These are phyloP conservation scores for Athrips mouffetella DNA, from an alignment of 2,888 invertebrate genomes.

Conservation along the genomic window DNA sequence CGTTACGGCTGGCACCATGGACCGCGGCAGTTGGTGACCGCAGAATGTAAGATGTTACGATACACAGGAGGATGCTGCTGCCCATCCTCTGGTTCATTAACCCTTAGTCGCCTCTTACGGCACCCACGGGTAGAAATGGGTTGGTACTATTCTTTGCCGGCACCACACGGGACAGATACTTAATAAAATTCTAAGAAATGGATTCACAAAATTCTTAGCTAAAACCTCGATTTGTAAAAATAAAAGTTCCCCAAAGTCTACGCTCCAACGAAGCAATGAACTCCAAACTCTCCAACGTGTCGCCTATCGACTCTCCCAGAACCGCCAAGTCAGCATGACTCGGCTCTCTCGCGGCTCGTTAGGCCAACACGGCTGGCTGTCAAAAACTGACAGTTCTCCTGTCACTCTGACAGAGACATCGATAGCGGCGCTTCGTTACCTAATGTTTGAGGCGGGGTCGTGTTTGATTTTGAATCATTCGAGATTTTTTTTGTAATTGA, in stretches of 20 bases:
- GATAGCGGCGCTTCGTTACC: conserved; percentile 9
- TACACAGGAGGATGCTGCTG: no score
- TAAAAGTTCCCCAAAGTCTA: no score
- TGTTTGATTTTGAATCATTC: not conserved
- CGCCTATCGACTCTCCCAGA: not conserved
- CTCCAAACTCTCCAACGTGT: not conserved
- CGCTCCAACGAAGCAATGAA: not conserved
- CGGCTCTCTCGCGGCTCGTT: conserved; percentile 3
- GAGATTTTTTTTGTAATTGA: not conserved
- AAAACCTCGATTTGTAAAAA: no score
- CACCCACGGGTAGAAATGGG: no score
- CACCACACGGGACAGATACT: no score
- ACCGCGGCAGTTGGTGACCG: no score
- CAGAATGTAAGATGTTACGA: no score
- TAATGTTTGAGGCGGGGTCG: conserved; percentile 3
- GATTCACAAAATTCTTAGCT: no score
- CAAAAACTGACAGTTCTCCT: conserved; percentile 6
- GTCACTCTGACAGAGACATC: conserved; percentile 11
- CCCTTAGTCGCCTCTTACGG: not conserved
- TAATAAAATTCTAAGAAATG: no score
- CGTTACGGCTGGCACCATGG: no score
- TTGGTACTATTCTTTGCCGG: no score
- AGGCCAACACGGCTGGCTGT: conserved; percentile 2
- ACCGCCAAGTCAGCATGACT: conserved; percentile 1
- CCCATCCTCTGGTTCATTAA: no score